phyloP scores from a whole-genome alignment of 2,797 vertebrate species.

The Mormyrops boulengeri region DNA sequence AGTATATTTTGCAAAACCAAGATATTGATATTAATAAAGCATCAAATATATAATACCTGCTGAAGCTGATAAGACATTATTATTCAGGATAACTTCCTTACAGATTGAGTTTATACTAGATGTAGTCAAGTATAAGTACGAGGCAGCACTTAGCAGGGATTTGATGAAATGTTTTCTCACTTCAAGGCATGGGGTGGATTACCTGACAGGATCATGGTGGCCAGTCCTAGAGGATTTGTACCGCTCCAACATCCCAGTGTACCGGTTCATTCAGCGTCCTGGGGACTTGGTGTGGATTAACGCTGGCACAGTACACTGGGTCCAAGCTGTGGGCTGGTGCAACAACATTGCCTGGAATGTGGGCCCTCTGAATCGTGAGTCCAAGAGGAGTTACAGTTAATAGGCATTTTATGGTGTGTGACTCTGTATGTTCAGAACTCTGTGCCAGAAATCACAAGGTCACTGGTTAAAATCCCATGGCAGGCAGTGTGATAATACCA shows the following conservation, averaged over 20 bases:
- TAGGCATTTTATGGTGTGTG: background rate
- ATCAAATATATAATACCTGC: background rate
- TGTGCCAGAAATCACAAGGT: background rate
- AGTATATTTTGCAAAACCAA: background rate
- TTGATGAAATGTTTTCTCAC: background rate
- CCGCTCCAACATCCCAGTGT: slow-evolving; percentile 71
- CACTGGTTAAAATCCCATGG: background rate
- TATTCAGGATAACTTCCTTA: background rate
- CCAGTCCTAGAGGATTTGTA: slow-evolving; percentile 76
- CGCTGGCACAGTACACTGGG: slow-evolving; percentile 77
- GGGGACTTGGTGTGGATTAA: slow-evolving; percentile 82
- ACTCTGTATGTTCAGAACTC: background rate
- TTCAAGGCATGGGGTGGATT: slow-evolving; percentile 81
- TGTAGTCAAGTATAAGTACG: background rate
- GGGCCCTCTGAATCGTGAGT: slow-evolving; percentile 69
- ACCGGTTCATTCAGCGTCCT: slow-evolving; percentile 75
- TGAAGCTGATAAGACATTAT: background rate
- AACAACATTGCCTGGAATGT: slow-evolving; percentile 82
- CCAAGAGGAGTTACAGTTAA: background rate
- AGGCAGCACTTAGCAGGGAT: background rate
- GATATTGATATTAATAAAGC: background rate
- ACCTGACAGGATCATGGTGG: slow-evolving; percentile 82
- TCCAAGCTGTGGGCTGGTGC: slow-evolving; percentile 78
- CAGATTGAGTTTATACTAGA: background rate
- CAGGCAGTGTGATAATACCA: background rate